Evolutionary conservation across 2,797 vertebrate genomes (phyloP).

Genomic region (Danionella dracula): DNA sequence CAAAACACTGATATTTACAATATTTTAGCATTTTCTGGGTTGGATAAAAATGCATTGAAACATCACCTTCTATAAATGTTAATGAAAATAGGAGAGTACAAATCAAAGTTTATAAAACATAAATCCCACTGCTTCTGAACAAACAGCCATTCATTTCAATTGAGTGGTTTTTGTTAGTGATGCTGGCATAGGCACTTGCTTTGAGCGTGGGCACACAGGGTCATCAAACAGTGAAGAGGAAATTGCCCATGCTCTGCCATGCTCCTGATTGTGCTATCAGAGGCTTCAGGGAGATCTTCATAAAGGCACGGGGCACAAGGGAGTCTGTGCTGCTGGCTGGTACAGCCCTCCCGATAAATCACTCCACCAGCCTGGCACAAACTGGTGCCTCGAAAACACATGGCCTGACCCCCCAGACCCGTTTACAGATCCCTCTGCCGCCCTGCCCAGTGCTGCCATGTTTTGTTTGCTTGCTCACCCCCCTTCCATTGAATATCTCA

Average conservation of each 20-base stretch:
- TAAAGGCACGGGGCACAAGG: conserved; percentile 71
- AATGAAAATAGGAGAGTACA: no score
- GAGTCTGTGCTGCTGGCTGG: conserved; percentile 69
- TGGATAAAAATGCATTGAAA: no score
- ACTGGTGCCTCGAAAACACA: conserved; percentile 15
- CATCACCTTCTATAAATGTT: no score
- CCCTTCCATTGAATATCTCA: conserved; percentile 15
- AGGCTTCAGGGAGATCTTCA: conserved; percentile 77
- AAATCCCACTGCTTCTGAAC: conserved; percentile 48
- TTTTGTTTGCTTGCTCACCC: conserved; percentile 59
- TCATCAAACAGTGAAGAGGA: conserved; percentile 80
- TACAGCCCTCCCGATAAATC: conserved; percentile 78
- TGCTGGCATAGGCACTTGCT: conserved; percentile 69
- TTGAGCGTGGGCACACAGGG: conserved; percentile 66
- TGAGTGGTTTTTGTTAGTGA: conserved; percentile 68
- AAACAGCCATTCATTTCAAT: conserved; percentile 74
- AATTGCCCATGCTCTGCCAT: conserved; percentile 80
- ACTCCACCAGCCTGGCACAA: conserved; percentile 66
- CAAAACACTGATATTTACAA: no score
- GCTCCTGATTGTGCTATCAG: conserved; percentile 81
- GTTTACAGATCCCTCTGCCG: conserved; percentile 57
- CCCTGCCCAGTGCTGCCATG: conserved; percentile 69
- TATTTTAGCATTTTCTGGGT: no score
- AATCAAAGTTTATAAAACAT: no score
- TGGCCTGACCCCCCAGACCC: conserved; percentile 56